Evolutionary conservation across 1,140 invertebrate genomes (phyloP).

Genomic region (Leptinotarsa defecta): DNA sequence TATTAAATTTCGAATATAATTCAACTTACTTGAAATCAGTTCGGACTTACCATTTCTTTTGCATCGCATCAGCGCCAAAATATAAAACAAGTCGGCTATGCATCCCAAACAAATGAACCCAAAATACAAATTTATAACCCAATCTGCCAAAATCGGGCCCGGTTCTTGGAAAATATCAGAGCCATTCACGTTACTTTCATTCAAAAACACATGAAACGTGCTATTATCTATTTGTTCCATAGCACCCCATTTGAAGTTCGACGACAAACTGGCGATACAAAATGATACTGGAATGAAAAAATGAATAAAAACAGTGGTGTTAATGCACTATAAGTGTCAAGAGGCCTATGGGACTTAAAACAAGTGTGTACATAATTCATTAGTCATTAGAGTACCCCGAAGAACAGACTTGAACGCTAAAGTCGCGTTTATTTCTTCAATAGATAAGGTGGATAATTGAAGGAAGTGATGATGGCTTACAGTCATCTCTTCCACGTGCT

Average conservation of each 20-base stretch:
- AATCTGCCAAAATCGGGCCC: background rate
- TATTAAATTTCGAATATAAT: no score
- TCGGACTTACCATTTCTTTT: constrained; percentile 39
- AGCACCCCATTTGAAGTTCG: constrained; percentile 15
- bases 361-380: constrained; percentile 15
- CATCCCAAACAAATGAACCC: constrained; percentile 22
- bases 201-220: background rate
- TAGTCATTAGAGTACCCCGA: background rate
- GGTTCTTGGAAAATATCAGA: background rate
- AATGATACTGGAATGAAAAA: constrained; percentile 20
- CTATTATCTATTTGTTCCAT: constrained; percentile 9
- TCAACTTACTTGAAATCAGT: no score
- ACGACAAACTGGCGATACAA: constrained; percentile 21
- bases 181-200: constrained; percentile 9
- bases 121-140: constrained; percentile 31
- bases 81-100: constrained; percentile 27
- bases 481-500: background rate
- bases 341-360: constrained; percentile 18
- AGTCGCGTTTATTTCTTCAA: background rate
- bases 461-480: background rate
- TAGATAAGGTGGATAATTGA: no score
- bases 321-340: constrained; percentile 25
- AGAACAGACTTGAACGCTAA: background rate
- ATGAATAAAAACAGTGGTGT: constrained; percentile 16
- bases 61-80: constrained; percentile 34